phyloP scores from a whole-genome alignment of 2,888 invertebrate genomes.

The Agrochola litura region DNA sequence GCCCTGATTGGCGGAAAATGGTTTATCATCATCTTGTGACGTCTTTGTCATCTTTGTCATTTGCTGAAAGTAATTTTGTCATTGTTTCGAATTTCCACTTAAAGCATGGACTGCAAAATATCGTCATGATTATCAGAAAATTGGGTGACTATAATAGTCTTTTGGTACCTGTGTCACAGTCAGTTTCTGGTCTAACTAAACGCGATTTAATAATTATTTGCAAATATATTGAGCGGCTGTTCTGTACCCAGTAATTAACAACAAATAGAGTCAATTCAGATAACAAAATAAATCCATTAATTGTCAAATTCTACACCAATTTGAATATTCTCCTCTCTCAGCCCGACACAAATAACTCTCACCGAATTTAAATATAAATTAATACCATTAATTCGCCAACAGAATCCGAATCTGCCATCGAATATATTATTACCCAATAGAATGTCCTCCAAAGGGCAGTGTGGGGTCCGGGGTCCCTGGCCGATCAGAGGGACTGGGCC shows the following conservation, averaged over 20 bases:
- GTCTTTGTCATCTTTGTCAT: constrained; percentile 40
- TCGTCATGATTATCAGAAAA: background rate
- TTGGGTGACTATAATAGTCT: background rate
- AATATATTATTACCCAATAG: constrained; percentile 67
- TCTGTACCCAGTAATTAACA: background rate
- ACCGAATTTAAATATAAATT: constrained; percentile 58
- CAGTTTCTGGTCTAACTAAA: background rate
- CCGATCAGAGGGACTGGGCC: constrained; percentile 59
- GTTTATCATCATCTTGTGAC: constrained; percentile 46
- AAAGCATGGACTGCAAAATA: background rate
- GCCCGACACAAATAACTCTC: constrained; percentile 25
- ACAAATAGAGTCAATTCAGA: background rate
- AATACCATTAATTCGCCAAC: constrained; percentile 58
- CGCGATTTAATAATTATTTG: background rate
- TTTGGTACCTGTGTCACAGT: too few species aligned
- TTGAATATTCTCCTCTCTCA: constrained; percentile 9
- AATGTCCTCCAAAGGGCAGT: constrained; percentile 53
- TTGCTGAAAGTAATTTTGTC: constrained; percentile 34
- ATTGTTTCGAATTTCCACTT: background rate
- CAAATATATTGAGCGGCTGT: background rate
- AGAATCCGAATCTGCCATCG: constrained; percentile 53
- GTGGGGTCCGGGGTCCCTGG: constrained; percentile 26
- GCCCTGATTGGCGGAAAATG: constrained; percentile 52
- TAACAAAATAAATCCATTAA: background rate
- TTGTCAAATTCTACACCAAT: constrained; percentile 11